phyloP scores from a whole-genome alignment of 2,888 invertebrate genomes.

The Philaethria dido region DNA sequence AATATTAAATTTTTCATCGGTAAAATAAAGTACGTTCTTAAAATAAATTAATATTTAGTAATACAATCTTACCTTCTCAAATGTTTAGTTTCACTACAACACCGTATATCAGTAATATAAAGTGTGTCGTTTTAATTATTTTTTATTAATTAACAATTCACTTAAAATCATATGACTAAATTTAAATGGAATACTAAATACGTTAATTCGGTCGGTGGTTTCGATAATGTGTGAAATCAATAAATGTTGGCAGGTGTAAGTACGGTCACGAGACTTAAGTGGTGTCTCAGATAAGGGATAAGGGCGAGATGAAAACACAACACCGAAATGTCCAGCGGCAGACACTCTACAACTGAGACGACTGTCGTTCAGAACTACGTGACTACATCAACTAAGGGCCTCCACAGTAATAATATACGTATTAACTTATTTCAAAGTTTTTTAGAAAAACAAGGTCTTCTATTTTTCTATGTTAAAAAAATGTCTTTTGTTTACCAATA shows the following conservation, averaged over 20 bases:
- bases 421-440: constrained; percentile 16
- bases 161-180: constrained; percentile 12
- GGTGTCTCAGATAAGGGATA: constrained; percentile 64
- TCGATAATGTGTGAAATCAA: constrained; percentile 53
- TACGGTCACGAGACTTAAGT: constrained; percentile 62
- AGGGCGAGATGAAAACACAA: constrained; percentile 57
- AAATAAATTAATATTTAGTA: background rate
- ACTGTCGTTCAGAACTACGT: constrained; percentile 24
- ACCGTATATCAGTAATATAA: constrained; percentile 1
- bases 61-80: constrained; percentile 3
- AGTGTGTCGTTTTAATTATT: background rate
- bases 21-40: too few relatives aligned
- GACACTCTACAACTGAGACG: constrained; percentile 20
- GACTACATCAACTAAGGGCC: constrained; percentile 15
- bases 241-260: constrained; percentile 47
- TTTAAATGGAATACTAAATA: constrained; percentile 19
- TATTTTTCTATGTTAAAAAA: background rate
- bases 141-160: constrained; percentile 1
- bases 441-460: constrained; percentile 27
- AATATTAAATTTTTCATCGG: too few relatives aligned
- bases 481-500: background rate
- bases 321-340: constrained; percentile 27
- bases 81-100: background rate
- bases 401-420: constrained; percentile 7
- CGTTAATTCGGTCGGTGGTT: constrained; percentile 33